These are phyloP conservation scores for Gobio gobio DNA, from an alignment of 2,113 vertebrate genomes.

Conservation along the genomic window DNA sequence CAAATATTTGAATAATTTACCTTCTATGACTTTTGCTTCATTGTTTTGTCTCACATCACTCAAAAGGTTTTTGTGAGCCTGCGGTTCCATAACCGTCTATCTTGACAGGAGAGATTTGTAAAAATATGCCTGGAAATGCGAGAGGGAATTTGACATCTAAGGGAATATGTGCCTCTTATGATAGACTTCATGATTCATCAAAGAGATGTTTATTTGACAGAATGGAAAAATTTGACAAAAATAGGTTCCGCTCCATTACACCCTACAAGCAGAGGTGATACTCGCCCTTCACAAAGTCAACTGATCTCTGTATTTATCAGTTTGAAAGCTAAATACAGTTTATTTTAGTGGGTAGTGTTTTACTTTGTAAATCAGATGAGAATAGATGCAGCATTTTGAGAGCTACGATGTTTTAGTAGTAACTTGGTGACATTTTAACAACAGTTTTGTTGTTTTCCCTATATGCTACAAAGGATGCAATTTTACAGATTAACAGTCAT, in stretches of 20 bases:
- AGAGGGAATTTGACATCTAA: constrained; percentile 24
- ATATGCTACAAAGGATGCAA: neutral
- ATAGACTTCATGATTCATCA: constrained; percentile 15
- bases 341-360: neutral
- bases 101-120: constrained; percentile 12
- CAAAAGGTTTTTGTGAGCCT: neutral
- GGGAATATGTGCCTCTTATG: constrained; percentile 8
- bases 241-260: constrained; percentile 6
- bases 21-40: neutral
- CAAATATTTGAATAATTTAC: neutral
- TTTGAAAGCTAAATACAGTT: neutral
- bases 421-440: neutral
- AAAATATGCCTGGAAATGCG: neutral
- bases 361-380: neutral
- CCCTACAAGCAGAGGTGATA: neutral
- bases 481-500: constrained; percentile 17
- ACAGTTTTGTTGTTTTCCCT: constrained; percentile 8
- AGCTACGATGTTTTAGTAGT: neutral
- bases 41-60: constrained; percentile 1
- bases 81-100: neutral
- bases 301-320: constrained; percentile 1
- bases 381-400: neutral
- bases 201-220: constrained; percentile 7
- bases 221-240: neutral
- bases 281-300: neutral